phyloP scores from a whole-genome alignment of 2,888 invertebrate genomes.

The Drosophila melanosoma region DNA sequence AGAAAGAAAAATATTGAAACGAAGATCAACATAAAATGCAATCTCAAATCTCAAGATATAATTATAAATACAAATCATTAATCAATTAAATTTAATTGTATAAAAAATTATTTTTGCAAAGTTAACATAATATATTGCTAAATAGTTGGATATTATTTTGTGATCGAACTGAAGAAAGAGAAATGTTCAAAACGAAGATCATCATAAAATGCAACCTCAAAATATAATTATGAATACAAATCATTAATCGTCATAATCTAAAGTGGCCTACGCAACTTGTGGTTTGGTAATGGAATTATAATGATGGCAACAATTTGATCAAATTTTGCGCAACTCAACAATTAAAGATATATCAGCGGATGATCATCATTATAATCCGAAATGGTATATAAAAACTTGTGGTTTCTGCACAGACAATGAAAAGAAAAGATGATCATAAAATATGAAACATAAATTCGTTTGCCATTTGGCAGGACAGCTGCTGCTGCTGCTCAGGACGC shows the following conservation, averaged over 20 bases:
- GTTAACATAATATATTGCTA: constrained; percentile 8
- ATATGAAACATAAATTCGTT: constrained; percentile 75
- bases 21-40: neutral
- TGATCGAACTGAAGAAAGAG: neutral
- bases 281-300: neutral
- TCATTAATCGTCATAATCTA: neutral
- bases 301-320: neutral
- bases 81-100: no score
- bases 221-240: neutral
- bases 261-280: neutral
- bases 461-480: constrained; percentile 55
- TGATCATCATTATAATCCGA: constrained; percentile 21
- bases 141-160: neutral
- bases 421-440: constrained; percentile 66
- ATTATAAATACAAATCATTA: neutral
- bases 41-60: neutral
- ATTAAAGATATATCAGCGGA: constrained; percentile 10
- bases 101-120: constrained; percentile 27
- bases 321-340: neutral
- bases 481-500: constrained; percentile 41
- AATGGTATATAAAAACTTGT: constrained; percentile 13
- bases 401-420: constrained; percentile 53
- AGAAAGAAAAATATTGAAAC: neutral
- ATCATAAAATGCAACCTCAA: neutral
- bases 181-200: neutral